Evolutionary conservation across 2,113 vertebrate species (phyloP).

Genomic region (Eptesicus fuscus): DNA sequence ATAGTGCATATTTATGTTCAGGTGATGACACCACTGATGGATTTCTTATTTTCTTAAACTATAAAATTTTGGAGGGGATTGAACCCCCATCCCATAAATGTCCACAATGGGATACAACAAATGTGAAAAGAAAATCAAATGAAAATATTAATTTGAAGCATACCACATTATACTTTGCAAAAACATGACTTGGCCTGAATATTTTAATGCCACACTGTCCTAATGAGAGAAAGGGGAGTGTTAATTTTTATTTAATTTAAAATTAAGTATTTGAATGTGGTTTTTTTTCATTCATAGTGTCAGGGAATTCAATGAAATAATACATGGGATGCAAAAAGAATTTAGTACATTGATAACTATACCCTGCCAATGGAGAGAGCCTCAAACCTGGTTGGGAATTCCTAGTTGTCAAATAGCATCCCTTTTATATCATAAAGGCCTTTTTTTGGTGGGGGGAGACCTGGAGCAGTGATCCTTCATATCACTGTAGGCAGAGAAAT

Average conservation of each 20-base stretch:
- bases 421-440: slow-evolving; percentile 28
- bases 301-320: slow-evolving; percentile 43
- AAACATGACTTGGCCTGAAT: slow-evolving; percentile 39
- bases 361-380: neutral
- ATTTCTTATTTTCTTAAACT: slow-evolving; percentile 54
- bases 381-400: neutral
- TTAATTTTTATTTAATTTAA: slow-evolving; percentile 74
- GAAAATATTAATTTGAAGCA: neutral
- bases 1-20: slow-evolving; percentile 5
- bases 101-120: neutral
- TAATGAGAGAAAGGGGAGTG: slow-evolving; percentile 52
- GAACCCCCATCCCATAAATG: neutral
- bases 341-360: slow-evolving; percentile 34
- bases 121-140: slow-evolving; percentile 33
- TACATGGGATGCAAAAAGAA: neutral
- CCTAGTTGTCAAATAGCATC: neutral
- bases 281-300: slow-evolving; percentile 47
- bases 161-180: neutral
- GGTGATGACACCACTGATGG: neutral
- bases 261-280: slow-evolving; percentile 5
- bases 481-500: slow-evolving; percentile 27
- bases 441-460: neutral
- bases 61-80: neutral
- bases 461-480: slow-evolving; percentile 10
- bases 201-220: slow-evolving; percentile 62